Percentiles rank a stretch among this genome's conserved stretches.
Conservation (phyloP, 2,797 vertebrate genomes). For the Pseudochirops cupreus region DNA sequence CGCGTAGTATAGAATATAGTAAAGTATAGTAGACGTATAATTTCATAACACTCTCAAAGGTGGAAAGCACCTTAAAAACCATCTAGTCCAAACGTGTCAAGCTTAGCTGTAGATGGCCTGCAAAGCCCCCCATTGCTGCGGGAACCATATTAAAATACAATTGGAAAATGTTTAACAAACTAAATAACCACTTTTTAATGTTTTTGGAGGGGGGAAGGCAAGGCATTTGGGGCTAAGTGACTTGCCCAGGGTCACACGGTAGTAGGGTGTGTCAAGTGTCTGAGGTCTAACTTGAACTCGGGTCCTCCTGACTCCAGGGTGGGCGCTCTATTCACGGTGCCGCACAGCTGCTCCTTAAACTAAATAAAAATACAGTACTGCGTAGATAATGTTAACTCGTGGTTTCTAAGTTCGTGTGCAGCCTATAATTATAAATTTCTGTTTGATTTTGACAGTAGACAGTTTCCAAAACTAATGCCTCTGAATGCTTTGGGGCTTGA, state of each 20-base stretch:
- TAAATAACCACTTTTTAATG: too few species aligned
- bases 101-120: background rate
- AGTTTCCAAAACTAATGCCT: background rate
- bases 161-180: background rate
- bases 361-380: background rate
- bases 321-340: too few species aligned
- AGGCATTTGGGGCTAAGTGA: too few species aligned
- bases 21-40: background rate
- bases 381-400: background rate
- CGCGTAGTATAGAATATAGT: background rate
- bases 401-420: background rate
- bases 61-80: background rate
- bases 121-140: background rate
- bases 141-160: background rate
- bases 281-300: too few species aligned
- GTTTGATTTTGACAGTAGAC: background rate
- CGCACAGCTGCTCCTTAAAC: too few species aligned
- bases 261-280: too few species aligned
- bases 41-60: background rate
- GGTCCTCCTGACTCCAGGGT: too few species aligned
- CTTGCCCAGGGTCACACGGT: too few species aligned
- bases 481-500: background rate
- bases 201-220: too few species aligned
- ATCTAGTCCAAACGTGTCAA: too few species aligned
- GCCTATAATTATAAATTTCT: background rate